Conservation (phyloP, 2,113 vertebrate genomes). For the Planiliza haematocheilus region DNA sequence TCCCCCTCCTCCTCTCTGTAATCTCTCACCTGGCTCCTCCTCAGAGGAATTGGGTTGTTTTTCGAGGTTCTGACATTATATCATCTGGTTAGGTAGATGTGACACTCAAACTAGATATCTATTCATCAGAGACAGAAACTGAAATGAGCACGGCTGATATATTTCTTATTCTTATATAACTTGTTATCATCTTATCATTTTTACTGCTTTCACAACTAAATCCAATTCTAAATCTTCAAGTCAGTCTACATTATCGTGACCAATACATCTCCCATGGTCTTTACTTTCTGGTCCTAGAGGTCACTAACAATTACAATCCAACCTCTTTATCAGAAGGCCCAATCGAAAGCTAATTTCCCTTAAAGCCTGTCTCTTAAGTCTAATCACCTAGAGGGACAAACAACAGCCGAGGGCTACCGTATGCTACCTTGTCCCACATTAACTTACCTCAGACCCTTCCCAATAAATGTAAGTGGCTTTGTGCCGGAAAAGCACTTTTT, state of each 20-base stretch:
- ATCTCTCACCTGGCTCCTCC: constrained; percentile 35
- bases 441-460: constrained; percentile 54
- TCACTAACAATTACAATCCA: constrained; percentile 74
- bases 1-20: constrained; percentile 15
- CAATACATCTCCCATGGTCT: constrained; percentile 61
- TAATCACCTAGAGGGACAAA: constrained; percentile 69
- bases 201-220: too few species aligned
- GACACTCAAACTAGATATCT: constrained; percentile 29
- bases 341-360: constrained; percentile 78
- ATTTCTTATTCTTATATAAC: too few species aligned
- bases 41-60: constrained; percentile 52
- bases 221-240: too few species aligned
- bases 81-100: constrained; percentile 42
- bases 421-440: constrained; percentile 53
- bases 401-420: constrained; percentile 42
- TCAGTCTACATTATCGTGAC: constrained; percentile 41
- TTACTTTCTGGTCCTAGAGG: constrained; percentile 63
- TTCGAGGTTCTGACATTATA: constrained; percentile 48
- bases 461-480: constrained; percentile 64
- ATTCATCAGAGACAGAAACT: constrained; percentile 11
- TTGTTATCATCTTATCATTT: too few species aligned
- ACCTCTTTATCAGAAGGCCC: constrained; percentile 67
- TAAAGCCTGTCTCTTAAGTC: constrained; percentile 73
- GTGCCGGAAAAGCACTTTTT: constrained; percentile 30
- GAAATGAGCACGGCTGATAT: background rate